Evolutionary conservation across 2,113 vertebrate genomes (phyloP).

Genomic region (Hoplias malabaricus): DNA sequence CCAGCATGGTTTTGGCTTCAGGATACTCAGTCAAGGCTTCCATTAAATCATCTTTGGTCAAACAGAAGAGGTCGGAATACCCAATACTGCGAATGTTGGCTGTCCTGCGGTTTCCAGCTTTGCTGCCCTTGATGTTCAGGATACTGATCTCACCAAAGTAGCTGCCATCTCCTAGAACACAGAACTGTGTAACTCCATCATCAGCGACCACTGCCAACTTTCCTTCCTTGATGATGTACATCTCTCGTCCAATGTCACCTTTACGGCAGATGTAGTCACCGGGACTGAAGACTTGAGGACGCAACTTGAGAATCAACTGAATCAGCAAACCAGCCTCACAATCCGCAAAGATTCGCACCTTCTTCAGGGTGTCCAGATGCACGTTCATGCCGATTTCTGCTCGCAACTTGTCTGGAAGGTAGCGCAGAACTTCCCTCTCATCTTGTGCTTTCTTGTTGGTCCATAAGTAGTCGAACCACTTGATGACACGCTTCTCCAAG

Average conservation of each 20-base stretch:
- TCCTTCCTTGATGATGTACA: conserved; percentile 99
- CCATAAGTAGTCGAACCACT: conserved; percentile 98
- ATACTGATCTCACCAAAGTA: conserved; percentile 98
- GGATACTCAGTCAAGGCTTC: conserved; percentile 93
- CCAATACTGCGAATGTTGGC: conserved; percentile 96
- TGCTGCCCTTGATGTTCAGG: conserved; percentile 96
- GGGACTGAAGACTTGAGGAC: conserved; percentile 91
- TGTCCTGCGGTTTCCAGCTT: conserved; percentile 93
- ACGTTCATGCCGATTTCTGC: conserved; percentile 96
- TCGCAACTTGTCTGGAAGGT: conserved; percentile 94
- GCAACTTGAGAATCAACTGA: conserved; percentile 91
- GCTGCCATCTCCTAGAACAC: conserved; percentile 92
- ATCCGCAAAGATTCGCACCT: conserved; percentile 94
- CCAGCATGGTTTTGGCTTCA: conserved; percentile 91
- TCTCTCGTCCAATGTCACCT: conserved; percentile 96
- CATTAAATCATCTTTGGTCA: conserved; percentile 97
- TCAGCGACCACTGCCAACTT: conserved; percentile 95
- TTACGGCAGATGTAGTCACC: conserved; percentile 97
- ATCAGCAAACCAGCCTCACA: conserved; percentile 94
- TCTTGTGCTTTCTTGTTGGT: conserved; percentile 93
- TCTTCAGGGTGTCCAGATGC: conserved; percentile 92
- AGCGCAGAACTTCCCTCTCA: conserved; percentile 89
- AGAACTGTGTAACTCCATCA: conserved; percentile 92
- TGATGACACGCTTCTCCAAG: conserved; percentile 91
- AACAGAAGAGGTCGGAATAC: conserved; percentile 93